Base-by-base conservation (phyloP, 2,888 invertebrate species). In the Aspidiotus rigidus region DNA sequence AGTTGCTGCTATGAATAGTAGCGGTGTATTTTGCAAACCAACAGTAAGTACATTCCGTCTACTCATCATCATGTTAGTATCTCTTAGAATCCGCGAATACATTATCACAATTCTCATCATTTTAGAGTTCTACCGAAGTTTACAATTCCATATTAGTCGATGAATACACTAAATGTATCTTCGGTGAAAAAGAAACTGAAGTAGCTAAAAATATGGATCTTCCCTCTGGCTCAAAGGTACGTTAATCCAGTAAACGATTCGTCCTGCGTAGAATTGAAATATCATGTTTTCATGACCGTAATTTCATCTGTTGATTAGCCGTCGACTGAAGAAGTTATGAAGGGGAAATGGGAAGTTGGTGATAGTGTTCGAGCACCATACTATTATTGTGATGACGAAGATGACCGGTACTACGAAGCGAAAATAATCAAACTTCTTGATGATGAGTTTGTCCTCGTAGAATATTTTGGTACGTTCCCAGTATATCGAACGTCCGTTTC, bases 401-500 rank as follows among this genome's bases (percentile, higher is more conserved):
- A 64, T 56, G 64, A 41, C 7, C 15, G 16, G 56, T 55, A 40
- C 11, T 64, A 64, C 13, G 64, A 64, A 64, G 64, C 64, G 8
- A 41, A 41, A 8, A 56, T 64, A 9, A 56, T 56, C 10, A 64
- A 56, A 42, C 40, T 64, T 7, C 9, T 59, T 39, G 54, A 55
- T 42, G 17, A 64, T 55, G 56, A 64, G 0, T 64, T 41, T 13
- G 64, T 56, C 9, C 11, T 39, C 1, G 13, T 57, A 57, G 15
- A 56, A 28, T 15, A 56, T 10, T 15, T 11, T 28, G 28, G 28
- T 28, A 3, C 28, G 28, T 28, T 5, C 5, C 28, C 28, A 28
- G 5, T 28, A 1, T 28, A 5, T 28, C 5, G 28, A 28, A 3
- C 28, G 28, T 5, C 28, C 5, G 1, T 28, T 28, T 28, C 28